Percentiles rank a stretch among this genome's conserved stretches.
Conservation (phyloP, 2,113 vertebrate species). For the Canis aureus region DNA sequence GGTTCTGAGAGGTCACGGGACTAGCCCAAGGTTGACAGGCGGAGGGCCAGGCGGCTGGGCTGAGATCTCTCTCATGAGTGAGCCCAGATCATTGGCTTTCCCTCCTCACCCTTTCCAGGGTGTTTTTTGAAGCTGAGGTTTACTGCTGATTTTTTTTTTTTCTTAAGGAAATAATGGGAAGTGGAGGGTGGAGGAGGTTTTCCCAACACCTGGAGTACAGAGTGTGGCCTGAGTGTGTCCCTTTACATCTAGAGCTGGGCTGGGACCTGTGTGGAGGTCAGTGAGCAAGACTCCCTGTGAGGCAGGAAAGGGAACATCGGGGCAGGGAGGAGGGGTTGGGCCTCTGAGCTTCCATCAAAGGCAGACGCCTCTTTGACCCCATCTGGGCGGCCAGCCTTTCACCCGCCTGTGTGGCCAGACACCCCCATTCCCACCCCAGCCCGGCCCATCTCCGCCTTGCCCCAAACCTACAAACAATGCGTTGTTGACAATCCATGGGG, state of each 20-base stretch:
- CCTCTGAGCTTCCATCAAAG: constrained; percentile 53
- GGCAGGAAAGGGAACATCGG: neutral
- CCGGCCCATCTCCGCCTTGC: constrained; percentile 76
- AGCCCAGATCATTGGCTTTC: neutral
- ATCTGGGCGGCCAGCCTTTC: constrained; percentile 27
- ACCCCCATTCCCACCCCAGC: neutral
- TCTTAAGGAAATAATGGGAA: neutral
- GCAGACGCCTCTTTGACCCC: constrained; percentile 54
- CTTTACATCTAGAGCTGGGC: neutral
- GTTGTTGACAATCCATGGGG: constrained; percentile 83
- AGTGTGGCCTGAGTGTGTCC: neutral
- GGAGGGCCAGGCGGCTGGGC: neutral
- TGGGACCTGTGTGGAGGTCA: neutral
- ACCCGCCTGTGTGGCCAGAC: constrained; percentile 9
- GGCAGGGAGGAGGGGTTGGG: neutral
- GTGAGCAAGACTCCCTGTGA: neutral
- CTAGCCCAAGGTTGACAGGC: neutral
- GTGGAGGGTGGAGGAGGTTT: neutral
- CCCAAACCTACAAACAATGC: constrained; percentile 83
- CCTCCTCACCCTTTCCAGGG: neutral
- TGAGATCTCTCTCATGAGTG: neutral
- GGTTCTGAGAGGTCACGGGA: neutral
- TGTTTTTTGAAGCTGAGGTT: neutral
- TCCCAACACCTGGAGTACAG: neutral
- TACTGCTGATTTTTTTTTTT: neutral